Evolutionary conservation across 2,888 invertebrate species (phyloP), one percentile per base, ranked within the genome.

Genomic region (Drosophila mettleri): DNA sequence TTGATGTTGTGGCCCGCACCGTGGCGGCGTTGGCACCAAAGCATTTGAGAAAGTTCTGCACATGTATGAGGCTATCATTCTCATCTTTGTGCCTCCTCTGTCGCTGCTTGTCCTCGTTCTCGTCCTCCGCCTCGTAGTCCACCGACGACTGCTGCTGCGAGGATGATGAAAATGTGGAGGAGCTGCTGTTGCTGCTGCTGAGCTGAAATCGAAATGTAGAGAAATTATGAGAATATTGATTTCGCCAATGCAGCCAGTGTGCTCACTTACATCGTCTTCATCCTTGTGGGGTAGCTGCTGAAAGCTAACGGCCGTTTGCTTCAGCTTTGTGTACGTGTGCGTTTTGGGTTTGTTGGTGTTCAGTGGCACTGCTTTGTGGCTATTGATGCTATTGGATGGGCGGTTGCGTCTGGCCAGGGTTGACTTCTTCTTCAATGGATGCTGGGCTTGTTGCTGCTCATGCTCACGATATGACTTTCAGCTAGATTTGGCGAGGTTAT

Each of bases 401-500:
- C 64, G 69, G 14, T 27, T 62, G 39, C 71, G 63, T 38, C 61
- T 80, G 71, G 46, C 51, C 43, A 39, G 18, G 2, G 51, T 31
- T 57, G 58, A 43, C 34, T 70, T 78, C 70, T 80, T 80, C 57
- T 71, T 80, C n/a, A 51, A 61, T 8, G 55, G 69, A 58, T 70
- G 74, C 49, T 68, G 67, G 57, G 31, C 20, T 10, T 68, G 66
- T 53, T 80, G 75, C 12, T 29, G 45, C 45, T 45, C 43, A 2
- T 45, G 45, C 57, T 80, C 70, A 72, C 78, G 90, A 86, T 77
- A 80, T 85, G 89, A 91, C 90, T 92, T 92, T 92, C 92, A 92
- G 92, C 92, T 92, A 84, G 90, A 88, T 91, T 92, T 92, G 78
- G 90, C 90, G 70, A 91, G 90, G 86, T 89, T 91, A 91, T 92